Conservation (phyloP, 2,888 invertebrate species). For the Holacanthella duospinosa region DNA sequence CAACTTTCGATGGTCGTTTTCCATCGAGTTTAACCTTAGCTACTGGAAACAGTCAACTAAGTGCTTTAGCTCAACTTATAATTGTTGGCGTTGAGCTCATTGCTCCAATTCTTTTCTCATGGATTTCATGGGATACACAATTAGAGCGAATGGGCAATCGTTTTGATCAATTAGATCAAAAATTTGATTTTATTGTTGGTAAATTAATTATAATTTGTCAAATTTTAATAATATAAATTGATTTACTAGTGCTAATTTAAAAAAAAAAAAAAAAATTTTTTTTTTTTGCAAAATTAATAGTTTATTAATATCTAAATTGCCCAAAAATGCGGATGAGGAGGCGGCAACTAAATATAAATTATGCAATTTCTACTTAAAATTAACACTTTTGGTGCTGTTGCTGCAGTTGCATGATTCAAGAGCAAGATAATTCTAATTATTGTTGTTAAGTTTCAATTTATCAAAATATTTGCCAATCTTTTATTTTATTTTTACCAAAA, state of each 20-base stretch:
- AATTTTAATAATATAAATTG: background rate
- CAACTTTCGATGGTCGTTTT: too few species aligned
- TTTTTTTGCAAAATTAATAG: background rate
- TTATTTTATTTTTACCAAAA: too few species aligned
- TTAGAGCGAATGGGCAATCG: background rate
- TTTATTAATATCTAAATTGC: background rate
- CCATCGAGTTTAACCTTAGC: background rate
- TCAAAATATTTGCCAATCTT: too few species aligned
- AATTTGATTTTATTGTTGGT: constrained; percentile 29
- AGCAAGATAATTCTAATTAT: too few species aligned
- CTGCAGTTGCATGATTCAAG: too few species aligned
- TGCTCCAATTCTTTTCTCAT: background rate
- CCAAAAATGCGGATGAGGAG: too few species aligned
- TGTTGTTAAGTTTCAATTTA: too few species aligned
- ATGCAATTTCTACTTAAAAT: too few species aligned
- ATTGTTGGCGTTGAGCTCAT: background rate
- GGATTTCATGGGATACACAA: background rate
- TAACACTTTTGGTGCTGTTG: too few species aligned
- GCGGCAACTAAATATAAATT: too few species aligned
- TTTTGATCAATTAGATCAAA: constrained; percentile 10
- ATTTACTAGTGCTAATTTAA: background rate
- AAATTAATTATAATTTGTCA: constrained; percentile 2
- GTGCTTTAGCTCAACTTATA: background rate
- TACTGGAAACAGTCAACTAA: background rate
- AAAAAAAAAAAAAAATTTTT: too few species aligned